Conservation (phyloP, 2,113 vertebrate species). For the Gorsachius goisagi region DNA sequence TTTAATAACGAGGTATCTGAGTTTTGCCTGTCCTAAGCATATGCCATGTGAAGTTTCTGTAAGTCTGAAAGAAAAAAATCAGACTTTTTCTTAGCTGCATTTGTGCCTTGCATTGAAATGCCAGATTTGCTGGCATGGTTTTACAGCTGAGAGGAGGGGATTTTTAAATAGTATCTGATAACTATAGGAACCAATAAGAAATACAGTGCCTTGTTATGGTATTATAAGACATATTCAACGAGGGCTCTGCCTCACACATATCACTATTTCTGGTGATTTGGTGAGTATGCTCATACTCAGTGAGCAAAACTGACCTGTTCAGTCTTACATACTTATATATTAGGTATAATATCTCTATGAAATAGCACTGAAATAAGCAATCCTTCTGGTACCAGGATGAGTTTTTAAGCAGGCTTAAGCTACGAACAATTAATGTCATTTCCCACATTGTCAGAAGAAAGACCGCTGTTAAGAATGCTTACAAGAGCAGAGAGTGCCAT, state of each 20-base stretch:
- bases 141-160: background rate
- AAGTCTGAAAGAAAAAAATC: background rate
- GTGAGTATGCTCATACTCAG: background rate
- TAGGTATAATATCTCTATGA: background rate
- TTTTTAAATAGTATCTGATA: conserved; percentile 40
- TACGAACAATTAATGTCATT: background rate
- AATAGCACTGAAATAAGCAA: background rate
- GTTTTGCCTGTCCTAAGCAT: background rate
- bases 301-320: background rate
- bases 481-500: background rate
- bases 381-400: background rate
- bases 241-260: background rate
- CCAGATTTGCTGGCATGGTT: conserved; percentile 6
- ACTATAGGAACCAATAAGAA: conserved; percentile 11
- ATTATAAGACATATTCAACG: background rate
- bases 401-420: background rate
- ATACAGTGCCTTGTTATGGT: background rate
- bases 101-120: background rate
- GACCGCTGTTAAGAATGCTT: background rate
- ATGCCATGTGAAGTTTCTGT: background rate
- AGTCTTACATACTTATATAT: background rate
- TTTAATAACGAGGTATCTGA: background rate
- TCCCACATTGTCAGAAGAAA: background rate
- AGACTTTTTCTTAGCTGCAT: background rate
- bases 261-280: background rate